These are phyloP conservation scores for Cyprinodon brontotheroides DNA, from an alignment of 2,113 vertebrate genomes.

Conservation along the genomic window DNA sequence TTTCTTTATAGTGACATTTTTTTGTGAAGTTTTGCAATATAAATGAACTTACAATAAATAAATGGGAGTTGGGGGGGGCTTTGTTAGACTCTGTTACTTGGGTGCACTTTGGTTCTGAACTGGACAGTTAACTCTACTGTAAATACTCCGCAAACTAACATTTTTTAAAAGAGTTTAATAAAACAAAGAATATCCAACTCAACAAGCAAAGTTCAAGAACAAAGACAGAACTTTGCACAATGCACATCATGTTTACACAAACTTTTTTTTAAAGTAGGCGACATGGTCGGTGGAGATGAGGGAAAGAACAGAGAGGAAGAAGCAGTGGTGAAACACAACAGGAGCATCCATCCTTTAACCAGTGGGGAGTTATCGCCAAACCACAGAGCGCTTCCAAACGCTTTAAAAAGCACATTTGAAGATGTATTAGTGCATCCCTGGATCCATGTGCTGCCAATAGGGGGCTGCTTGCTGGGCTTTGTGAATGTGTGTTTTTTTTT, in stretches of 20 bases:
- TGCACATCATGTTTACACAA: constrained; percentile 27
- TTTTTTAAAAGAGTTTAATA: neutral
- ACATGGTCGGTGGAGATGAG: constrained; percentile 30
- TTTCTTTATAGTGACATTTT: too few species aligned
- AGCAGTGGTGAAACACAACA: constrained; percentile 55
- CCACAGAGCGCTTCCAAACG: constrained; percentile 68
- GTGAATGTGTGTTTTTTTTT: constrained; percentile 36
- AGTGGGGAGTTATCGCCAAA: constrained; percentile 74
- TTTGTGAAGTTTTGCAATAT: too few species aligned
- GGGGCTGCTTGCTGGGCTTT: constrained; percentile 64
- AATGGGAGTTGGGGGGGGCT: too few species aligned
- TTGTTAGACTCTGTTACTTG: neutral
- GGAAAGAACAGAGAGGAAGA: constrained; percentile 37
- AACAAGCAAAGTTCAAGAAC: constrained; percentile 13
- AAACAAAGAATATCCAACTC: neutral
- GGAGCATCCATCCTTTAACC: constrained; percentile 72
- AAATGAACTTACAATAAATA: too few species aligned
- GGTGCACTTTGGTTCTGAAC: too few species aligned
- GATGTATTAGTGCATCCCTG: constrained; percentile 76
- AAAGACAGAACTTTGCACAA: constrained; percentile 34
- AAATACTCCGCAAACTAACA: neutral
- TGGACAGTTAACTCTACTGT: neutral
- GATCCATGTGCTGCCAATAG: constrained; percentile 70
- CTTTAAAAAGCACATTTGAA: constrained; percentile 78
- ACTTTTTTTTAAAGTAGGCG: constrained; percentile 48